These are phyloP conservation scores for Endotricha flammealis DNA, from an alignment of 2,888 invertebrate genomes.

Conservation along the genomic window DNA sequence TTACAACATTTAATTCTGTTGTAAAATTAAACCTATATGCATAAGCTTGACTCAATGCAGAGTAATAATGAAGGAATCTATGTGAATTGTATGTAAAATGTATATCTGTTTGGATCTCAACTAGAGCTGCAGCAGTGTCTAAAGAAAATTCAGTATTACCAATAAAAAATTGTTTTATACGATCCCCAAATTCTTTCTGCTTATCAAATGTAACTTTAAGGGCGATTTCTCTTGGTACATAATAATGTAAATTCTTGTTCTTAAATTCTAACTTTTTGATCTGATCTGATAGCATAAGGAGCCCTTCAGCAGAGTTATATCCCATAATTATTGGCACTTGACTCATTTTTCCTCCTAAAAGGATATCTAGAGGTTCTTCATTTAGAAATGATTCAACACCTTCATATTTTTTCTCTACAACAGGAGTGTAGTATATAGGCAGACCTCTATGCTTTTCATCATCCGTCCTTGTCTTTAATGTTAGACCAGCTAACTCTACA, in stretches of 20 bases:
- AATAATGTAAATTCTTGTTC: conserved; percentile 26
- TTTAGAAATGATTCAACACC: conserved; percentile 56
- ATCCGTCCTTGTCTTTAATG: conserved; percentile 25
- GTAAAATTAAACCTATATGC: conserved; percentile 29
- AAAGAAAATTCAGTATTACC: conserved; percentile 23
- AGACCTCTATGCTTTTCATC: conserved; percentile 32
- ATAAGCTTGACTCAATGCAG: conserved; percentile 17
- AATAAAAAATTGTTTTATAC: conserved; percentile 29
- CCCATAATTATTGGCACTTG: conserved; percentile 61
- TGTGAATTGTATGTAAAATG: conserved; percentile 27
- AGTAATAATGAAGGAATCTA: conserved; percentile 24
- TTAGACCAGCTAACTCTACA: conserved; percentile 25
- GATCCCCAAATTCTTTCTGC: conserved; percentile 22
- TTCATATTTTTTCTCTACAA: conserved; percentile 31
- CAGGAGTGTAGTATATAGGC: conserved; percentile 36
- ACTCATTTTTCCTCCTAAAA: conserved; percentile 43
- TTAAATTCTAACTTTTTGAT: conserved; percentile 24
- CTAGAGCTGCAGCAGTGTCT: conserved; percentile 19
- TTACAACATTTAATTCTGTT: conserved; percentile 29
- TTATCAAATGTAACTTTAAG: conserved; percentile 18
- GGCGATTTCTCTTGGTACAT: conserved; percentile 31
- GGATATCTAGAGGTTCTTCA: conserved; percentile 40
- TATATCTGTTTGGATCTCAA: conserved; percentile 23
- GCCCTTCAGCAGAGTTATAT: conserved; percentile 44
- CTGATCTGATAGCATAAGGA: conserved; percentile 18